Evolutionary conservation across 2,113 vertebrate genomes (phyloP).

Genomic region (Corynorhinus townsendii): DNA sequence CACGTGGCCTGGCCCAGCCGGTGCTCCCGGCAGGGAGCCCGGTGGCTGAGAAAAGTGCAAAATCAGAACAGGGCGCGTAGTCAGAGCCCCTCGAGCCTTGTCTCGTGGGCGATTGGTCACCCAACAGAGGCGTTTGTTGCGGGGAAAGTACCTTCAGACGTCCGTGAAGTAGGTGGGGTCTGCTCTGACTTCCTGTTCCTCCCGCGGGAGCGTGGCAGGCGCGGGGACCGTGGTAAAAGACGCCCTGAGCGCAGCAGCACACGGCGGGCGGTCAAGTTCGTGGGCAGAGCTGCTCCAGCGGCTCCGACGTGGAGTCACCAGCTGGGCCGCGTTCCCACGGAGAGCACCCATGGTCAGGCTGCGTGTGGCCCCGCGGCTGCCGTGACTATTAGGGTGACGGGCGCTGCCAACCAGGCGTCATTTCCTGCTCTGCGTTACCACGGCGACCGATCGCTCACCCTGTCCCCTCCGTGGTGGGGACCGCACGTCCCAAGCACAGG

Average conservation of each 20-base stretch:
- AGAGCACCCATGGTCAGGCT: too few relatives aligned
- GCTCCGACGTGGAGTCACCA: too few relatives aligned
- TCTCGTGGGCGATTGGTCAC: slow-evolving; percentile 75
- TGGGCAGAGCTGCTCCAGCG: too few relatives aligned
- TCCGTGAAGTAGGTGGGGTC: slow-evolving; percentile 70
- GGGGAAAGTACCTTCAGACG: slow-evolving; percentile 67
- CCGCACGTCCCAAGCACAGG: not conserved
- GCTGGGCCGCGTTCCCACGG: too few relatives aligned
- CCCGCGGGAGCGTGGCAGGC: slow-evolving; percentile 33
- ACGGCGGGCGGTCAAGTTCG: slow-evolving; percentile 55
- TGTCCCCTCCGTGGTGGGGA: not conserved
- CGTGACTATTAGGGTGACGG: slow-evolving; percentile 60
- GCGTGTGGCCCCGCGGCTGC: slow-evolving; percentile 38
- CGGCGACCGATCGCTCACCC: not conserved
- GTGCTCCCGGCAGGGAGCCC: slow-evolving; percentile 30
- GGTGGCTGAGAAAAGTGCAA: slow-evolving; percentile 60
- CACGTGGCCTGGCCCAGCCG: slow-evolving; percentile 58
- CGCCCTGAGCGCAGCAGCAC: not conserved
- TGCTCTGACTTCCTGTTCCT: slow-evolving; percentile 61
- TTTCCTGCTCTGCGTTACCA: slow-evolving; percentile 23
- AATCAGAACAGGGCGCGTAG: slow-evolving; percentile 67
- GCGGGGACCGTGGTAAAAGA: slow-evolving; percentile 57
- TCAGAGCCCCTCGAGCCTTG: slow-evolving; percentile 68
- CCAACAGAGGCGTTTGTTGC: slow-evolving; percentile 73
- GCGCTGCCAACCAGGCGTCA: slow-evolving; percentile 50